Percentiles rank a stretch among this genome's conserved stretches.
These are phyloP conservation scores for Stichopus horrens DNA, from an alignment of 53 echinoderm and acorn worm species.

Conservation along the genomic window DNA sequence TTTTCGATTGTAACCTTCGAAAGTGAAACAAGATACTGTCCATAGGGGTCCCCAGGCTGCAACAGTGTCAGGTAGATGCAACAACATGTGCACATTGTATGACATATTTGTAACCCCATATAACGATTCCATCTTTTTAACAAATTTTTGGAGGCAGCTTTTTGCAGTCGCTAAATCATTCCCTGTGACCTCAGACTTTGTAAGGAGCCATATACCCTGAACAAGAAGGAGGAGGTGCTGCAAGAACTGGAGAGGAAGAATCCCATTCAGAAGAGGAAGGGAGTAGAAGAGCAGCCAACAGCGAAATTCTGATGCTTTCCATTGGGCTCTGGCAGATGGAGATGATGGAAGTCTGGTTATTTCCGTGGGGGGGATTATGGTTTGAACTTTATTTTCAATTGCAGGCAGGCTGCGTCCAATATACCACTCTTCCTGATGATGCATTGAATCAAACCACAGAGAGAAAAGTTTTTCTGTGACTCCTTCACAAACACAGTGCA, in stretches of 20 bases:
- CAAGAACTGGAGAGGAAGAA: background rate
- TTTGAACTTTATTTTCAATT: background rate
- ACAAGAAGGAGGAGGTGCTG: slow-evolving; percentile 21
- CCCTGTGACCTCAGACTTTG: background rate
- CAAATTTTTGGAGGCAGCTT: background rate
- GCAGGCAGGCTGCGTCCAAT: background rate
- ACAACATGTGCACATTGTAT: slow-evolving; percentile 15
- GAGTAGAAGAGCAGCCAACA: slow-evolving; percentile 31
- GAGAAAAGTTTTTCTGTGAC: slow-evolving; percentile 15
- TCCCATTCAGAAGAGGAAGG: slow-evolving; percentile 5
- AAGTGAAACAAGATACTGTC: slow-evolving; percentile 11
- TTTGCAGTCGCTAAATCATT: background rate
- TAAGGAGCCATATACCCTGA: slow-evolving; percentile 21
- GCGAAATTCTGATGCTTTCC: slow-evolving; percentile 40
- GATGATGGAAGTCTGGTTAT: slow-evolving; percentile 29
- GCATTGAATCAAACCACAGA: slow-evolving; percentile 26
- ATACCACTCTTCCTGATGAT: slow-evolving; percentile 30
- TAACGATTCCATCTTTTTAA: slow-evolving; percentile 17
- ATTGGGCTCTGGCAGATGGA: slow-evolving; percentile 18
- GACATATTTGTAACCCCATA: slow-evolving; percentile 8
- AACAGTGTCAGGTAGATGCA: slow-evolving; percentile 20
- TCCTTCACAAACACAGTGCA: slow-evolving; percentile 29
- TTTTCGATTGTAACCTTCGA: slow-evolving; percentile 14
- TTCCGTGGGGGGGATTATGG: slow-evolving; percentile 12
- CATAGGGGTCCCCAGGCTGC: slow-evolving; percentile 11